A percentile compares a stretch with the other conserved stretches of the same genome.
Evolutionary conservation across 2,797 vertebrate genomes (phyloP).

Genomic region (Phalanger gymnotis): DNA sequence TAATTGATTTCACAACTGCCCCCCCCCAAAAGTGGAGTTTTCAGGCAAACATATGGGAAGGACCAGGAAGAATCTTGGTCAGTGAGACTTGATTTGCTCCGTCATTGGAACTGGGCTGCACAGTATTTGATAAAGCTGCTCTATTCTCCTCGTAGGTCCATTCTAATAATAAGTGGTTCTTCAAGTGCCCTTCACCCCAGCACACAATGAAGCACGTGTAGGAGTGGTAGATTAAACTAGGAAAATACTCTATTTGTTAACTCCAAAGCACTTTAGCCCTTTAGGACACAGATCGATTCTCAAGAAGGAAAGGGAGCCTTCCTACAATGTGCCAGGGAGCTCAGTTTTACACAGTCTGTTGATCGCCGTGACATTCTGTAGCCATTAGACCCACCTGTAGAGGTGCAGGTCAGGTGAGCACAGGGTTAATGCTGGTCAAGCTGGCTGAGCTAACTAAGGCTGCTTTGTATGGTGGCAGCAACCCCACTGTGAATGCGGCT

Average conservation of each 20-base stretch:
- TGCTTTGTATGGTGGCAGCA: constrained; percentile 10
- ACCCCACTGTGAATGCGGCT: background rate
- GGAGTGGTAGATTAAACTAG: background rate
- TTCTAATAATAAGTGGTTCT: background rate
- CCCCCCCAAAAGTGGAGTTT: background rate
- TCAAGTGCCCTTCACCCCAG: background rate
- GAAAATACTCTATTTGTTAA: background rate
- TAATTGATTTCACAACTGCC: background rate
- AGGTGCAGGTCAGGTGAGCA: constrained; percentile 47
- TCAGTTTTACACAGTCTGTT: background rate
- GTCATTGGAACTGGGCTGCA: background rate
- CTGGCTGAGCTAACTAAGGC: constrained; percentile 42
- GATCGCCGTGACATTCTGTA: constrained; percentile 2
- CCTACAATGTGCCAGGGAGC: background rate
- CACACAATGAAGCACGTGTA: background rate
- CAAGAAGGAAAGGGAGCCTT: background rate
- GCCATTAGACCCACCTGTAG: constrained; percentile 19
- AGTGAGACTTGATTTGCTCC: background rate
- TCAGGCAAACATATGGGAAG: background rate
- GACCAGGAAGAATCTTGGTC: background rate
- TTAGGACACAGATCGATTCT: background rate
- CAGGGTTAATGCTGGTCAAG: constrained; percentile 37
- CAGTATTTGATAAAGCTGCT: background rate
- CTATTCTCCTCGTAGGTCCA: background rate
- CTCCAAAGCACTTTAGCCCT: background rate